phyloP scores from a whole-genome alignment of 2,797 vertebrate genomes.

The Acanthopagrus latus region DNA sequence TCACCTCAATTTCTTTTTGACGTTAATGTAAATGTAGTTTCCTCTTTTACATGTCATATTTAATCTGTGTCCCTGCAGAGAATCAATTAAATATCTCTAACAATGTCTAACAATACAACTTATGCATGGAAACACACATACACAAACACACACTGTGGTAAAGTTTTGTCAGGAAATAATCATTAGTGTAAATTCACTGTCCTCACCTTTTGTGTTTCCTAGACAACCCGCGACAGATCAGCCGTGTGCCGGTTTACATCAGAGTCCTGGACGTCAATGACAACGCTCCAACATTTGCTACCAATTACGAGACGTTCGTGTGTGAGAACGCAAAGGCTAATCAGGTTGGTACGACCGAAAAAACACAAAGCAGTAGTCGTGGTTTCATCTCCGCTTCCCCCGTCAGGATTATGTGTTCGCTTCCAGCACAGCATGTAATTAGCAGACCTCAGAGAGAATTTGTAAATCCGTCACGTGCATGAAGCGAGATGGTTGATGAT shows the following conservation, averaged over 20 bases:
- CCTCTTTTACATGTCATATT: not conserved
- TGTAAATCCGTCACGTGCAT: slow-evolving; percentile 16
- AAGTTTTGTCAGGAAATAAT: not conserved
- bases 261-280: slow-evolving; percentile 95
- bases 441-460: slow-evolving; percentile 30
- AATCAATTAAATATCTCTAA: not conserved
- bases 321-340: slow-evolving; percentile 95
- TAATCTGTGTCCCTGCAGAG: not conserved
- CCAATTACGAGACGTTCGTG: slow-evolving; percentile 94
- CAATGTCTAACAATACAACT: not conserved
- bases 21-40: no score
- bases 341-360: slow-evolving; percentile 85
- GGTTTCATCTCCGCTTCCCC: slow-evolving; percentile 25
- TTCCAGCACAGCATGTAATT: slow-evolving; percentile 34
- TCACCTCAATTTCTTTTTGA: no score
- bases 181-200: slow-evolving; percentile 5
- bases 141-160: not conserved
- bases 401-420: slow-evolving; percentile 4
- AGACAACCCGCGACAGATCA: slow-evolving; percentile 92
- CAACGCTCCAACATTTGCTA: slow-evolving; percentile 93
- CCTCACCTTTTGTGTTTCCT: slow-evolving; percentile 72
- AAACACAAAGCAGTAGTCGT: slow-evolving; percentile 24
- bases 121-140: slow-evolving; percentile 22
- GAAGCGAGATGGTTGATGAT: not conserved
- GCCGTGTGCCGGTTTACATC: slow-evolving; percentile 91